Evolutionary conservation across 2,797 vertebrate genomes (phyloP).

Genomic region (Squalus acanthias): DNA sequence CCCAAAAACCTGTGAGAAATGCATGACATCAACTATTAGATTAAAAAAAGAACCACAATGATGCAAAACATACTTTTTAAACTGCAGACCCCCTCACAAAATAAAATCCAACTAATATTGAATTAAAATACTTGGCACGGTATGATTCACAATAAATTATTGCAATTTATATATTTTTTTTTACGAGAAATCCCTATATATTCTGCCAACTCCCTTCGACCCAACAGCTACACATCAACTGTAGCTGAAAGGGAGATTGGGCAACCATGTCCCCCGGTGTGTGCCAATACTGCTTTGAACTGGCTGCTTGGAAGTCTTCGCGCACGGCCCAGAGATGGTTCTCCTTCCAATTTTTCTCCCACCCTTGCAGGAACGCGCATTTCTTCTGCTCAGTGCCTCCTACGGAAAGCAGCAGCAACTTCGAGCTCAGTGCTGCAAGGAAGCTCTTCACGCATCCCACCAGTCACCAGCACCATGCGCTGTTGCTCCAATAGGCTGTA

Average conservation of each 20-base stretch:
- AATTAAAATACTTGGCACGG: neutral
- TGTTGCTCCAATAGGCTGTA: neutral
- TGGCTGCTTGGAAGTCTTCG: neutral
- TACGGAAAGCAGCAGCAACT: neutral
- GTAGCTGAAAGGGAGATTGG: neutral
- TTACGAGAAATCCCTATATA: neutral
- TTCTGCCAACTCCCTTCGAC: neutral
- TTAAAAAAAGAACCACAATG: neutral
- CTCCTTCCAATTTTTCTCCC: neutral
- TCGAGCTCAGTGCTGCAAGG: neutral
- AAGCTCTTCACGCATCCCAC: neutral
- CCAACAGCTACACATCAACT: neutral
- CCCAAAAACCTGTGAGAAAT: neutral
- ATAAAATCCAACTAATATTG: neutral
- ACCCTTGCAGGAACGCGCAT: neutral
- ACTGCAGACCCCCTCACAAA: neutral
- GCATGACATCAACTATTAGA: neutral
- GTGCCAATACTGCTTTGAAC: neutral
- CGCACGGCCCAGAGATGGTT: neutral
- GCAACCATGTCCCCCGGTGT: neutral
- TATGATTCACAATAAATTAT: neutral
- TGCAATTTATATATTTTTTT: neutral
- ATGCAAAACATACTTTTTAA: neutral
- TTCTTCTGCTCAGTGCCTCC: neutral
- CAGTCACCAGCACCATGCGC: neutral